Evolutionary conservation across 2,888 invertebrate genomes (phyloP).

Genomic region (Drosophila borborema): DNA sequence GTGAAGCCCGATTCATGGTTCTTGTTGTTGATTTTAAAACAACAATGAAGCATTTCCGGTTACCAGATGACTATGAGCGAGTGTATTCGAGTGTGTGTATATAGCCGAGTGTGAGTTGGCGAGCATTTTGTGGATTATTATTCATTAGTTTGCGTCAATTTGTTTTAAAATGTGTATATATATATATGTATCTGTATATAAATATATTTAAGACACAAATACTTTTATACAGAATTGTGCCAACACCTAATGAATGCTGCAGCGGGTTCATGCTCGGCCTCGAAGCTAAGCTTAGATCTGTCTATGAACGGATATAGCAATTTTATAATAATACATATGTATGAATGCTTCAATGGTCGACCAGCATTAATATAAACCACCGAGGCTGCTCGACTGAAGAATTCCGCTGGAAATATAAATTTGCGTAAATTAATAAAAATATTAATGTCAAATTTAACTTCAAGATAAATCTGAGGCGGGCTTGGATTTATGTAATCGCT

Average conservation of each 20-base stretch:
- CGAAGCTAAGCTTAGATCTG: constrained; percentile 23
- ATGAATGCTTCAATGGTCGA: constrained; percentile 12
- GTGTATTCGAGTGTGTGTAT: not conserved
- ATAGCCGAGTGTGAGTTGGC: constrained; percentile 17
- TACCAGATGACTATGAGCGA: constrained; percentile 24
- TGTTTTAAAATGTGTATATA: constrained; percentile 61
- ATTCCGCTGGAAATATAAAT: constrained; percentile 4
- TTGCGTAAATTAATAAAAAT: constrained; percentile 6
- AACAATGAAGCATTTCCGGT: constrained; percentile 75
- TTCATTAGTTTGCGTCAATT: constrained; percentile 77
- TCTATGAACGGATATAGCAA: constrained; percentile 57
- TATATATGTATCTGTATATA: constrained; percentile 14
- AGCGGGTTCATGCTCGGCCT: constrained; percentile 24
- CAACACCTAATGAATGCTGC: constrained; percentile 31
- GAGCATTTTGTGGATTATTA: constrained; percentile 55
- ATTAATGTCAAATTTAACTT: constrained; percentile 1
- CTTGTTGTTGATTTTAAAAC: constrained; percentile 48
- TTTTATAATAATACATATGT: constrained; percentile 36
- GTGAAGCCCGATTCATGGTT: constrained; percentile 8
- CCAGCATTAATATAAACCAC: constrained; percentile 18
- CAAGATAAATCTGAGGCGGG: not conserved
- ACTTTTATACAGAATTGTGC: constrained; percentile 18
- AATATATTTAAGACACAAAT: constrained; percentile 12
- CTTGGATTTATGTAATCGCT: not conserved
- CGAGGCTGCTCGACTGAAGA: not conserved